Evolutionary conservation across 2,113 vertebrate species (phyloP), one percentile per base, ranked within the genome.

Genomic region (Cololabis saira): DNA sequence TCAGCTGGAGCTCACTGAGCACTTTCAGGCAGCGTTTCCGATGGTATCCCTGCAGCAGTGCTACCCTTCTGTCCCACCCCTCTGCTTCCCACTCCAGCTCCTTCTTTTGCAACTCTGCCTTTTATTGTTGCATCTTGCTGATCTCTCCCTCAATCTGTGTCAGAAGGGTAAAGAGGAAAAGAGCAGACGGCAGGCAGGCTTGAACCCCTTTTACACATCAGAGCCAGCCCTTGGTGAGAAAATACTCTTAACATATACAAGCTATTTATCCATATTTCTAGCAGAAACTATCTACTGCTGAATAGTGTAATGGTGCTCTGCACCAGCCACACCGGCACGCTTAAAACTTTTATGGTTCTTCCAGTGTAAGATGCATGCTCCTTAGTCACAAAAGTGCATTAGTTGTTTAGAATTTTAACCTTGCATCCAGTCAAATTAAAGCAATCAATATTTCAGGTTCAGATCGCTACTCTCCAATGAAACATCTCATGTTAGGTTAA

Each of bases 1-100:
- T 27, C 71, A 79, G 56, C 19, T 67, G 66, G 78, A 74, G 74
- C 67, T 80, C 52, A 11, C 61, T 79, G 70, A 81, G 58, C 71
- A 21, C 69, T 74, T 72, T 71, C 66, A 65, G 59, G 68, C 69
- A 43, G 63, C 77, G 3, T 74, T 41, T 76, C 57, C 48, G 27
- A 57, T 80, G 72, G 66, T 61, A 42, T 80, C 55, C 40, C 78
- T 68, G 52, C 76, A 78, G 71, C 69, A 24, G 33, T 8, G 21
- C 67, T 24, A 72, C 40, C 77, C 59, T 48, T 66, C 68, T 63
- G 53, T 67, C 68, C 45, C 54, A 40, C 41, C 70, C 51, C 53
- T 60, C 51, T 59, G 44, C 58, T 30, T 54, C 41, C 43, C n/a
- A 53, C 53, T 44, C 45, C 33, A 52, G 42, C 54, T 42, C 58